These are phyloP conservation scores for Pammene aurita DNA, from an alignment of 2,888 invertebrate species.

Conservation along the genomic window DNA sequence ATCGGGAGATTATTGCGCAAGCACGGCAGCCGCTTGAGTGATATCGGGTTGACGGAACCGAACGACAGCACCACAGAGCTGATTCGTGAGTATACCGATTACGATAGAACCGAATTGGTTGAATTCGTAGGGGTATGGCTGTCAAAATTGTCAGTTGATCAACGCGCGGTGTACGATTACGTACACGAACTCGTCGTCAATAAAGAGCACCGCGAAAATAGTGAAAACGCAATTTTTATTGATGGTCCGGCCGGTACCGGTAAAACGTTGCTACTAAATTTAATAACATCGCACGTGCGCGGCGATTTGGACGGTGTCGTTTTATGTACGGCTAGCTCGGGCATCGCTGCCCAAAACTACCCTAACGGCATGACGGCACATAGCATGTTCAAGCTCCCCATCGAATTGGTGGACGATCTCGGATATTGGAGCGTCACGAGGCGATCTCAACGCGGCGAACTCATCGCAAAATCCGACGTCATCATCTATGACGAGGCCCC, in stretches of 20 bases:
- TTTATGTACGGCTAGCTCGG: no score
- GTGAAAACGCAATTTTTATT: conserved; percentile 22
- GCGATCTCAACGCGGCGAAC: conserved; percentile 18
- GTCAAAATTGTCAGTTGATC: conserved; percentile 3
- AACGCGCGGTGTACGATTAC: conserved; percentile 7
- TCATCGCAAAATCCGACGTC: conserved; percentile 17
- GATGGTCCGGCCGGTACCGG: conserved; percentile 30
- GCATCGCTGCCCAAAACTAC: no score
- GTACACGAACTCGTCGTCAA: not conserved
- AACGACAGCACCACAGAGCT: conserved; percentile 1
- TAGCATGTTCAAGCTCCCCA: no score
- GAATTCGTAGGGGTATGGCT: conserved; percentile 8
- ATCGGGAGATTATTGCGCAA: conserved; percentile 24
- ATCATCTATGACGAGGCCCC: conserved; percentile 39
- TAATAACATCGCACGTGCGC: no score
- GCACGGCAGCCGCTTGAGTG: conserved; percentile 9
- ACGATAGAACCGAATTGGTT: conserved; percentile 3
- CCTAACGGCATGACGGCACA: no score
- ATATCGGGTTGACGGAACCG: not conserved
- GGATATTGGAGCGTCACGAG: no score
- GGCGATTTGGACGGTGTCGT: no score
- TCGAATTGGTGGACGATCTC: no score
- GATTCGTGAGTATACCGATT: conserved; percentile 3
- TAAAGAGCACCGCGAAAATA: conserved; percentile 4
- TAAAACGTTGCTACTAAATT: no score